phyloP scores from a whole-genome alignment of 2,797 vertebrate species.

The Tenualosa thibaudeaui region DNA sequence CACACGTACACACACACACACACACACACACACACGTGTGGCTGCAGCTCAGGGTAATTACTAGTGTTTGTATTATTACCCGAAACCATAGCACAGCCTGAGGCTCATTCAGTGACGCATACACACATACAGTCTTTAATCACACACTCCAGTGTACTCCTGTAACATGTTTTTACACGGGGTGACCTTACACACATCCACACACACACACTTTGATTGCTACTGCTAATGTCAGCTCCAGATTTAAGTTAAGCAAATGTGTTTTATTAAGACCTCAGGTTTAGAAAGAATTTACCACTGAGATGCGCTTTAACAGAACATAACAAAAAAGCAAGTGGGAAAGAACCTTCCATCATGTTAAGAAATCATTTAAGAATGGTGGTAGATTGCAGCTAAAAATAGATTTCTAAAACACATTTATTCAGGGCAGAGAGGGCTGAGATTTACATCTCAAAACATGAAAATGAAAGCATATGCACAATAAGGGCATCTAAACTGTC shows the following conservation, averaged over 20 bases:
- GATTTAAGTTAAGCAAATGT: neutral
- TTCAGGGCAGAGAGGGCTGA: too few relatives aligned
- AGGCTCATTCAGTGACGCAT: neutral
- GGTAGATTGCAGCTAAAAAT: too few relatives aligned
- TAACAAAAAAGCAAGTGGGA: too few relatives aligned
- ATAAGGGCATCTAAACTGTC: too few relatives aligned
- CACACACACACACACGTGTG: too few relatives aligned
- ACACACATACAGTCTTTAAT: neutral
- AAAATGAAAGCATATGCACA: too few relatives aligned
- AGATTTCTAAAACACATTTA: too few relatives aligned
- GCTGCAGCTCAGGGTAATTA: neutral
- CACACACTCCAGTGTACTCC: neutral
- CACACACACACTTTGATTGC: neutral
- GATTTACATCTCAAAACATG: too few relatives aligned
- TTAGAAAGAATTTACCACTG: neutral
- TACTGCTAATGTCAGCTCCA: neutral
- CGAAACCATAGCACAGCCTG: neutral
- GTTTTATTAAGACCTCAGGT: neutral
- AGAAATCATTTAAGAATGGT: too few relatives aligned
- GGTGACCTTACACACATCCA: neutral
- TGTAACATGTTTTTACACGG: slow-evolving; percentile 1
- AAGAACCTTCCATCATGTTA: too few relatives aligned
- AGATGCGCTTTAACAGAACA: neutral
- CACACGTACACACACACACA: neutral
- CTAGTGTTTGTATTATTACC: neutral